These are phyloP conservation scores for Sitodiplosis mosellana DNA, from an alignment of 1,140 invertebrate species.

Conservation along the genomic window DNA sequence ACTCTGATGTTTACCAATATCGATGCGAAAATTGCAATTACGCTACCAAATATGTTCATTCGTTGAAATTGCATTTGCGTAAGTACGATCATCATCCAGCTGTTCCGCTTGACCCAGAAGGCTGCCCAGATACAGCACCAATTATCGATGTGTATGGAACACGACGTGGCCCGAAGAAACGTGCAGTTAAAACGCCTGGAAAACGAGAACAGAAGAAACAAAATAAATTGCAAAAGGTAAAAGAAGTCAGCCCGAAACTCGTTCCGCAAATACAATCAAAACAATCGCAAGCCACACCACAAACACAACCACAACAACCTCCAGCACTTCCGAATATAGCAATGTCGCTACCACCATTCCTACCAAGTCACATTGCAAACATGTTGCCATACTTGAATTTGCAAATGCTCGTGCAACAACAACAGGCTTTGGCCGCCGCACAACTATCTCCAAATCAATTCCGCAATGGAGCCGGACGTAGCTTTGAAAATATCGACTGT, in stretches of 20 bases:
- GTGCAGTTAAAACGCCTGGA: conserved; percentile 6
- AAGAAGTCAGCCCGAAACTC: conserved; percentile 11
- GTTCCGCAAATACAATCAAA: conserved; percentile 3
- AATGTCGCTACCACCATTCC: conserved; percentile 10
- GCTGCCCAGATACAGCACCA: conserved; percentile 64
- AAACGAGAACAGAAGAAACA: conserved; percentile 3
- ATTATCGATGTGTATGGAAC: conserved; percentile 85
- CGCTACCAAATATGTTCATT: conserved; percentile 96
- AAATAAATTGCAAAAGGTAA: conserved; percentile 5
- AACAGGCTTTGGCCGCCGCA: conserved; percentile 12
- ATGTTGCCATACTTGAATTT: conserved; percentile 15
- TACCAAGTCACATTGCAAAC: conserved; percentile 10
- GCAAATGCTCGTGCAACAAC: conserved; percentile 25
- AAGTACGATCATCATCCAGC: conserved; percentile 80
- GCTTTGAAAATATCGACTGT: conserved; percentile 14
- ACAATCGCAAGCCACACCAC: conserved; percentile 1
- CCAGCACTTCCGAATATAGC: conserved; percentile 7
- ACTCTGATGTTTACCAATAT: conserved; percentile 94
- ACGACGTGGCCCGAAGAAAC: conserved; percentile 56
- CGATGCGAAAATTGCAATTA: conserved; percentile 90
- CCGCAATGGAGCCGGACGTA: conserved; percentile 1
- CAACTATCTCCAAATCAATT: neutral
- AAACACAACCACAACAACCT: neutral
- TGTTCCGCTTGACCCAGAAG: conserved; percentile 72
- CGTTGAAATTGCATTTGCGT: conserved; percentile 83